Evolutionary conservation across 2,888 invertebrate species (phyloP).

Genomic region (Phymatocera aterrima): DNA sequence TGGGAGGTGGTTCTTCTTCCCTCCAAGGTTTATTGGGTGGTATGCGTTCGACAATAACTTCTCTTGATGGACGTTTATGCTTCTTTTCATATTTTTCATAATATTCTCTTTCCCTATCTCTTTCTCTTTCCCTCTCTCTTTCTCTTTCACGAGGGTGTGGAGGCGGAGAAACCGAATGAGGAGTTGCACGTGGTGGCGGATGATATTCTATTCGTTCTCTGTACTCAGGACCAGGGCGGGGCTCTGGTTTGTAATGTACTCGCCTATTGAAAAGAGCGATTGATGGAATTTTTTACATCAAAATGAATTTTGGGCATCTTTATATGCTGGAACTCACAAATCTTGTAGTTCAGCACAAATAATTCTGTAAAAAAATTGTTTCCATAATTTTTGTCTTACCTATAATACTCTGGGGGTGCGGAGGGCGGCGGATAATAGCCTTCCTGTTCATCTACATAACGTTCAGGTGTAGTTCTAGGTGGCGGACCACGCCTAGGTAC

Average conservation of each 20-base stretch:
- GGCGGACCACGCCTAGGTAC: slow-evolving; percentile 66
- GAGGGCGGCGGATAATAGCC: slow-evolving; percentile 66
- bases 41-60: slow-evolving; percentile 87
- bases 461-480: slow-evolving; percentile 68
- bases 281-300: too few species aligned
- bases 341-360: background rate
- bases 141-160: slow-evolving; percentile 68
- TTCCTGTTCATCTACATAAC: slow-evolving; percentile 69
- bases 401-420: slow-evolving; percentile 70
- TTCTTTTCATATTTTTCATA: slow-evolving; percentile 73
- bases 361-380: background rate
- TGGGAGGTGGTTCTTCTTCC: slow-evolving; percentile 68
- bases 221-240: slow-evolving; percentile 68
- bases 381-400: slow-evolving; percentile 55
- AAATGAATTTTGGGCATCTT: too few species aligned
- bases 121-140: slow-evolving; percentile 65
- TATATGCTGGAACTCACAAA: background rate
- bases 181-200: slow-evolving; percentile 63
- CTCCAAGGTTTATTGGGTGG: slow-evolving; percentile 72
- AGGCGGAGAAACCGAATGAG: slow-evolving; percentile 71
- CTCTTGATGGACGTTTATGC: slow-evolving; percentile 80
- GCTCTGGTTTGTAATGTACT: slow-evolving; percentile 71
- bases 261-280: too few species aligned
- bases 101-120: slow-evolving; percentile 67
- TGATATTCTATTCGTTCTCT: slow-evolving; percentile 71